Conservation (phyloP, 2,888 invertebrate species). For the Stegophylla sp. region DNA sequence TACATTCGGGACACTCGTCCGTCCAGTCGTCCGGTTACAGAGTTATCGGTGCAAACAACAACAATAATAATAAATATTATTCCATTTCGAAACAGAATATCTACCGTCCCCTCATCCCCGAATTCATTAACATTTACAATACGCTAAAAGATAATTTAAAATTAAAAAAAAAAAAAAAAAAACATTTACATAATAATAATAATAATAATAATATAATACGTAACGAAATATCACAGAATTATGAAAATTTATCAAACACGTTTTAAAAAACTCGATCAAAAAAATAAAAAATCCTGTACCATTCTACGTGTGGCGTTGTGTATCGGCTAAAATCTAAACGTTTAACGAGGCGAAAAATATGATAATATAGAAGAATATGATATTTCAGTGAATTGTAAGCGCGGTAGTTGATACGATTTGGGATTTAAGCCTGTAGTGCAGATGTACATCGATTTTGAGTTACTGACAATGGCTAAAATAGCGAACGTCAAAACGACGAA, state of each 20-base stretch:
- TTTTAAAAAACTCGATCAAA: too few species aligned
- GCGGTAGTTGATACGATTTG: too few species aligned
- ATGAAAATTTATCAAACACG: background rate
- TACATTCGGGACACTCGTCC: background rate
- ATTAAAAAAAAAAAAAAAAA: background rate
- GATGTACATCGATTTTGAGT: too few species aligned
- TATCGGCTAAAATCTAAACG: too few species aligned
- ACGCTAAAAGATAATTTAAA: background rate
- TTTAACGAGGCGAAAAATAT: too few species aligned
- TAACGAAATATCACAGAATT: conserved; percentile 49
- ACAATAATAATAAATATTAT: background rate
- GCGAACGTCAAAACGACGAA: too few species aligned
- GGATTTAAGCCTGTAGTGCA: too few species aligned
- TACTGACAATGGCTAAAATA: too few species aligned
- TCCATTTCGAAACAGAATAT: background rate
- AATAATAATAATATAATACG: background rate
- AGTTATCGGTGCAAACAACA: too few species aligned
- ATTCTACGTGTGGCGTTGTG: too few species aligned
- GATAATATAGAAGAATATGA: too few species aligned
- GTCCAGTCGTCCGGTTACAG: background rate
- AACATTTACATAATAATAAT: background rate
- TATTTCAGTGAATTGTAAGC: too few species aligned
- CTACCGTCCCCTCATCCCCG: background rate
- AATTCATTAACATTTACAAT: background rate
- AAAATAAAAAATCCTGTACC: background rate